A percentile compares a stretch with the other conserved stretches of the same genome.
phyloP scores from a whole-genome alignment of 2,888 invertebrate species.

The Nysson spinosus region DNA sequence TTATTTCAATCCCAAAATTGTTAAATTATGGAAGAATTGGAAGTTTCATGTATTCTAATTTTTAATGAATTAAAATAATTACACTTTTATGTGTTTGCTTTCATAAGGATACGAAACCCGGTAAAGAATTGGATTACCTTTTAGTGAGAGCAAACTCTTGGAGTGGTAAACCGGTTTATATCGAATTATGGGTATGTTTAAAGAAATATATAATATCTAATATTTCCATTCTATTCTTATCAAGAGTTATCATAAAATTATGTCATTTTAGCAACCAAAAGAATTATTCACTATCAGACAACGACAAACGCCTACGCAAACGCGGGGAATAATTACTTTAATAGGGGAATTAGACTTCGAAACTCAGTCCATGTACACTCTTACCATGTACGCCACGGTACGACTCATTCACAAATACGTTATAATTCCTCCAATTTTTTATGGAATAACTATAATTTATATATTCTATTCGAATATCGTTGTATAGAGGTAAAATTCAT shows the following conservation, averaged over 20 bases:
- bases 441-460: too few species aligned
- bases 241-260: neutral
- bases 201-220: neutral
- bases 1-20: too few species aligned
- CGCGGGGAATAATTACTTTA: conserved; percentile 88
- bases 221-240: neutral
- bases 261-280: conserved; percentile 72
- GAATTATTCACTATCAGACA: conserved; percentile 87
- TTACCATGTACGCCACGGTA: conserved; percentile 93
- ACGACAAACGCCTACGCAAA: conserved; percentile 86
- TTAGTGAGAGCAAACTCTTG: conserved; percentile 89
- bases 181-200: conserved; percentile 89
- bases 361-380: conserved; percentile 90
- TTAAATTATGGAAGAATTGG: too few species aligned
- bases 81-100: conserved; percentile 4
- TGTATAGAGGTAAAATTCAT: too few species aligned
- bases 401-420: conserved; percentile 73
- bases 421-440: too few species aligned
- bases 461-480: too few species aligned
- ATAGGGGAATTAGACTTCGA: conserved; percentile 92
- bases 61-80: neutral
- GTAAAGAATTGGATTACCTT: conserved; percentile 89
- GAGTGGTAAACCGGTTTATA: conserved; percentile 86
- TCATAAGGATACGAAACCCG: conserved; percentile 86
- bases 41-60: too few species aligned